Percentiles rank a stretch among this genome's conserved stretches.
Conservation (phyloP, 1,140 invertebrate species). For the Euglossa dilemma region DNA sequence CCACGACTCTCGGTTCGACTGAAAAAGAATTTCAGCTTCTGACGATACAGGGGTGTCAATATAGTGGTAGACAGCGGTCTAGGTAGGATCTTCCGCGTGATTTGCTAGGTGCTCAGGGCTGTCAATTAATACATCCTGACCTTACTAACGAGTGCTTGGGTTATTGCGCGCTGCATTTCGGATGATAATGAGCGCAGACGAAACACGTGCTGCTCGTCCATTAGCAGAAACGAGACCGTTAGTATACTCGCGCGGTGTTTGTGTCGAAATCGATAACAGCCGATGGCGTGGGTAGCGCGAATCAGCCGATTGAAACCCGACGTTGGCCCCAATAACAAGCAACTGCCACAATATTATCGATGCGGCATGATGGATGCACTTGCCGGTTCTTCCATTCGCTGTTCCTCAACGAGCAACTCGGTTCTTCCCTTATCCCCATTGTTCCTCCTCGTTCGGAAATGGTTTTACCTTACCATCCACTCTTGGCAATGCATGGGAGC, state of each 20-base stretch:
- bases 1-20: too few relatives aligned
- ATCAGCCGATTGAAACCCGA: slow-evolving; percentile 56
- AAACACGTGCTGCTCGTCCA: slow-evolving; percentile 36
- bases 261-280: slow-evolving; percentile 54
- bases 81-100: neutral
- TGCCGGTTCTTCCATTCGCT: neutral
- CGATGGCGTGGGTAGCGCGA: slow-evolving; percentile 49
- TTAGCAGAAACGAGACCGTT: slow-evolving; percentile 55
- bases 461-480: neutral
- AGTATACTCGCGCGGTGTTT: slow-evolving; percentile 22
- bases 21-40: too few relatives aligned
- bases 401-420: neutral
- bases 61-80: too few relatives aligned
- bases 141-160: slow-evolving; percentile 49
- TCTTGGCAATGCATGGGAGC: too few relatives aligned
- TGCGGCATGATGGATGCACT: slow-evolving; percentile 5
- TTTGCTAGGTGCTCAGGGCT: slow-evolving; percentile 12
- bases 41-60: too few relatives aligned
- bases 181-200: slow-evolving; percentile 45
- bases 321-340: slow-evolving; percentile 33
- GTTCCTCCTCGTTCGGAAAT: neutral
- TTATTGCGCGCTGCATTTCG: slow-evolving; percentile 40
- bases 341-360: slow-evolving; percentile 10
- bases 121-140: slow-evolving; percentile 9
- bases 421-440: neutral